Conservation (phyloP, 92 coral and sea anemone genomes). For the Umimayanthus kanabou region DNA sequence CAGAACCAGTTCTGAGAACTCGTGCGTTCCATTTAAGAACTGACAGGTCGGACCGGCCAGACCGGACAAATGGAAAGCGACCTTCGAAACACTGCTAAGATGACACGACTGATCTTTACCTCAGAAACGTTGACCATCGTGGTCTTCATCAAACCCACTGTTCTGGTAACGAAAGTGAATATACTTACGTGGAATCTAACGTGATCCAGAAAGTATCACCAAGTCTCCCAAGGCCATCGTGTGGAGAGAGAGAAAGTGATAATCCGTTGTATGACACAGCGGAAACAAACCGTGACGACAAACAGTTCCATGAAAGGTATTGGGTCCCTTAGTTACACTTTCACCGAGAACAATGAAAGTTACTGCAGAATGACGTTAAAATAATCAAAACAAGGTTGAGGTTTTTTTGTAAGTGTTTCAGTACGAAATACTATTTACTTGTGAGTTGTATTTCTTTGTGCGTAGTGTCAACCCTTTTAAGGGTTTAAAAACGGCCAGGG, state of each 20-base stretch:
- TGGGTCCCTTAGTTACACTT: neutral
- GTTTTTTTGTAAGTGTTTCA: neutral
- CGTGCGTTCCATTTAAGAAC: too few relatives aligned
- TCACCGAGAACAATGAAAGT: neutral
- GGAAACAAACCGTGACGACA: neutral
- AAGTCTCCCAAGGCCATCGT: neutral
- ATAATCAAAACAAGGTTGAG: neutral
- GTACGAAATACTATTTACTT: too few relatives aligned
- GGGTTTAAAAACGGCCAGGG: too few relatives aligned
- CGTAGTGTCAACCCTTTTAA: too few relatives aligned
- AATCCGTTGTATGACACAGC: conserved; percentile 2
- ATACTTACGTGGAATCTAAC: neutral
- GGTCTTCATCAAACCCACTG: neutral
- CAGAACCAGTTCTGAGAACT: too few relatives aligned
- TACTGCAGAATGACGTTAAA: too few relatives aligned
- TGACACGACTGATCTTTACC: neutral
- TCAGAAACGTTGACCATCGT: neutral
- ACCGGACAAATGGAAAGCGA: too few relatives aligned
- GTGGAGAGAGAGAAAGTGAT: neutral
- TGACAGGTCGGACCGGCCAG: too few relatives aligned
- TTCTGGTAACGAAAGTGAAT: neutral
- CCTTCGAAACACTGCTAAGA: neutral
- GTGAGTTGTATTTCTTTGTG: too few relatives aligned
- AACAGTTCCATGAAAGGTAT: neutral
- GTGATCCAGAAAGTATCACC: neutral